Evolutionary conservation across 2,888 invertebrate species (phyloP), one percentile per base, ranked within the genome.

Genomic region (Amphipoea lucens): DNA sequence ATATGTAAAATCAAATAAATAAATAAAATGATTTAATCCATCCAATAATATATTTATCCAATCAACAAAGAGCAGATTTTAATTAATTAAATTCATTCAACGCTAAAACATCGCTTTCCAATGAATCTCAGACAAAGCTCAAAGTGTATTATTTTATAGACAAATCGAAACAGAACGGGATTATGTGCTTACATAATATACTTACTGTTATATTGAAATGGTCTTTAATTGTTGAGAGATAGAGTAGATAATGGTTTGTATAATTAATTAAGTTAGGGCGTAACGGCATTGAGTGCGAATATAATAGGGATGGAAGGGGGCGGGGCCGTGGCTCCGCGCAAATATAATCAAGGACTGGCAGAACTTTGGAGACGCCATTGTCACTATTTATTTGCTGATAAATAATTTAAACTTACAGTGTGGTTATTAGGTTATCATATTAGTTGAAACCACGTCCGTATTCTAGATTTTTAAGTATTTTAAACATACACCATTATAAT

Each of bases 111-210:
- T 95, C 96, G 94, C 94, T 94, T 95, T 94, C 93, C 95, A 95
- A 94, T 95, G 94, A 95, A 91, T 94, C 87, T 86, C 96, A 94
- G 95, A 96, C 96, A 96, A 96, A 96, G 96, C 95, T 93, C 95
- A 96, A 96, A 96, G 96, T 96, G 96, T 96, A 96, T 97, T 96
- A 97, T 96, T 96, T 96, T 95, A 96, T 96, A 95, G 95, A 95
- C 95, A 95, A 96, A 95, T 94, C 95, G 91, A 94, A 94, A 94
- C 93, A 92, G 88, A 91, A 91, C 91, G 85, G 88, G 89, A 90
- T 92, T 92, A 92, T 92, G 90, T 93, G 91, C 92, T 93, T 93
- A 94, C 91, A 92, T 92, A 92, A 91, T 90, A 84, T 86, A 84
- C 67, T 73, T 60, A 36, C 40, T 29, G 36, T 12, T 78, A 79